Conservation (phyloP, 2,888 invertebrate species). For the Oegoconia quadripuncta region DNA sequence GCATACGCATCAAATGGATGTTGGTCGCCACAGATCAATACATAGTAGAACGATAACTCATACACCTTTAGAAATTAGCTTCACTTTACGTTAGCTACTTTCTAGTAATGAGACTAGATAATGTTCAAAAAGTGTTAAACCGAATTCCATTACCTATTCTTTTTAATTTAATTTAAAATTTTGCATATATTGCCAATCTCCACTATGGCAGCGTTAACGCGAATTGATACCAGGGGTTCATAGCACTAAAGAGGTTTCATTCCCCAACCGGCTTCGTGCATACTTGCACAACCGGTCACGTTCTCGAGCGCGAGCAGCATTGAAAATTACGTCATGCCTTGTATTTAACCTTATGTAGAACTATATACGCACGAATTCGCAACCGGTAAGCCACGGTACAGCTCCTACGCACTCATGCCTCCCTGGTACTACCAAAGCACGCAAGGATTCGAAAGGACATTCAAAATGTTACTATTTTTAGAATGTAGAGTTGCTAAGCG, state of each 20-base stretch:
- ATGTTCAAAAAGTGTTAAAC: too few relatives aligned
- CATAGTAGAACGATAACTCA: too few relatives aligned
- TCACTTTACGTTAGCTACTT: too few relatives aligned
- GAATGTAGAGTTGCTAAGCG: conserved; percentile 9
- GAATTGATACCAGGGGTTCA: conserved; percentile 59
- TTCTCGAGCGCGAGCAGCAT: conserved; percentile 60
- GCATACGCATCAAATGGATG: too few relatives aligned
- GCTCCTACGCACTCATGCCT: conserved; percentile 44
- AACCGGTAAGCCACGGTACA: conserved; percentile 51
- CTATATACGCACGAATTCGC: conserved; percentile 43
- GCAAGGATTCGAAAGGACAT: conserved; percentile 60
- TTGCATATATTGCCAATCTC: too few relatives aligned
- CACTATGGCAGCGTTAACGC: conserved; percentile 19
- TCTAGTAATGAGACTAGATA: too few relatives aligned
- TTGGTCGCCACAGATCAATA: too few relatives aligned
- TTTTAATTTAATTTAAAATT: too few relatives aligned
- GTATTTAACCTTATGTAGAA: conserved; percentile 68
- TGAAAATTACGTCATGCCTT: conserved; percentile 69
- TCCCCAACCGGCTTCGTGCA: conserved; percentile 39
- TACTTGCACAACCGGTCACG: conserved; percentile 65
- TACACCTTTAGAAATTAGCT: too few relatives aligned
- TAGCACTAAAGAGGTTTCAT: conserved; percentile 45
- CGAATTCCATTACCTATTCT: too few relatives aligned
- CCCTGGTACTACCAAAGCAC: conserved; percentile 56
- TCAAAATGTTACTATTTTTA: conserved; percentile 9